Evolutionary conservation across 2,113 vertebrate species (phyloP).

Genomic region (Aptenodytes forsteri): DNA sequence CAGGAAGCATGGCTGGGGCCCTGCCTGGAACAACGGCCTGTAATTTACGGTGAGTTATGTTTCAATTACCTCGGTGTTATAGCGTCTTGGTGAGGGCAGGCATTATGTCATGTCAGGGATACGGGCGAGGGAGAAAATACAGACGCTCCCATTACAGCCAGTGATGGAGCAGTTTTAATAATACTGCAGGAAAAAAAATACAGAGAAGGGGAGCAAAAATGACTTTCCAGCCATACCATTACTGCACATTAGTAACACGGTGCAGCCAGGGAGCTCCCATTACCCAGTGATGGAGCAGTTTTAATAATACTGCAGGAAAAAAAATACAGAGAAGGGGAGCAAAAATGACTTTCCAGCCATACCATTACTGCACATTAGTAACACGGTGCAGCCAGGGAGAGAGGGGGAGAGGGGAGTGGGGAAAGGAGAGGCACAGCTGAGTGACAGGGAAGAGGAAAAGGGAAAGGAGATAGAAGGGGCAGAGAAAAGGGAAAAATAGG

Average conservation of each 20-base stretch:
- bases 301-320: slow-evolving; percentile 80
- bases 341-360: slow-evolving; percentile 72
- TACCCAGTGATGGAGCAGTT: slow-evolving; percentile 80
- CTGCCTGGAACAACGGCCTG: slow-evolving; percentile 74
- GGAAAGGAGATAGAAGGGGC: not conserved
- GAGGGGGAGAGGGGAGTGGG: not conserved
- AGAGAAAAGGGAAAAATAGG: not conserved
- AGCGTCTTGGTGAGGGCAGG: slow-evolving; percentile 78
- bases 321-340: slow-evolving; percentile 69
- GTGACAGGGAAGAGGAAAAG: not conserved
- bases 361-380: slow-evolving; percentile 77
- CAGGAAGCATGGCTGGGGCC: slow-evolving; percentile 69
- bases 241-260: slow-evolving; percentile 73
- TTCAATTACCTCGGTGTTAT: slow-evolving; percentile 83
- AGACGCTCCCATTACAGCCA: slow-evolving; percentile 74
- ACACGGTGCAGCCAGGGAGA: not conserved
- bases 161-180: slow-evolving; percentile 85
- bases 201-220: slow-evolving; percentile 69
- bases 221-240: slow-evolving; percentile 72
- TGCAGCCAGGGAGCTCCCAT: slow-evolving; percentile 59
- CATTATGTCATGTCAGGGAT: slow-evolving; percentile 81
- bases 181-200: slow-evolving; percentile 74
- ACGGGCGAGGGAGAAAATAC: slow-evolving; percentile 76
- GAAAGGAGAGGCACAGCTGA: not conserved
- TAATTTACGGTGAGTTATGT: slow-evolving; percentile 86